A percentile compares a stretch with the other conserved stretches of the same genome.
phyloP scores from a whole-genome alignment of 30 jellyfish, hydroid and myxozoan genomes.

The Sanderia malayensis region DNA sequence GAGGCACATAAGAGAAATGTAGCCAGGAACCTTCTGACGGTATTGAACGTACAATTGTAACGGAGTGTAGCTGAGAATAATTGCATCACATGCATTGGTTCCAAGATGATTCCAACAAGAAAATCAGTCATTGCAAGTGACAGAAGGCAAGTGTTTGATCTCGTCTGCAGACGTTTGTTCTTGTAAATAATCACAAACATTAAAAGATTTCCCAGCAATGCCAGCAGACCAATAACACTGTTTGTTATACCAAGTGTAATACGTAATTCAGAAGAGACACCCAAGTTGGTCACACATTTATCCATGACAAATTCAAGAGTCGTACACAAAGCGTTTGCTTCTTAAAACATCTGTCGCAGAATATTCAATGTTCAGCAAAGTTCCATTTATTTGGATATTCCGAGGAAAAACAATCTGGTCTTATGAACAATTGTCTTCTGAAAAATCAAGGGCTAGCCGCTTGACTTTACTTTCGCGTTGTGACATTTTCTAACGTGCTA shows the following conservation, averaged over 20 bases:
- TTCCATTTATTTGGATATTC: too few relatives aligned
- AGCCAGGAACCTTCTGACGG: conserved; percentile 22
- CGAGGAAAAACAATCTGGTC: too few relatives aligned
- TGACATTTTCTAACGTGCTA: too few relatives aligned
- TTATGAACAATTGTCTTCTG: too few relatives aligned
- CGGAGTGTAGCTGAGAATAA: neutral
- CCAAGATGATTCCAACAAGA: conserved; percentile 39
- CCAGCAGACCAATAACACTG: conserved; percentile 1
- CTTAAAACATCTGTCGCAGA: too few relatives aligned
- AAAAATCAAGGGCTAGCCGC: too few relatives aligned
- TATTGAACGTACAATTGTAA: conserved; percentile 24
- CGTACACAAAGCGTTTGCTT: too few relatives aligned
- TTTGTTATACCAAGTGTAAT: conserved; percentile 39
- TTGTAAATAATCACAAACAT: conserved; percentile 7
- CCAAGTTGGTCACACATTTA: too few relatives aligned
- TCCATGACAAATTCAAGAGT: too few relatives aligned
- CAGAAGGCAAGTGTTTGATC: conserved; percentile 14
- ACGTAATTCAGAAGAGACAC: too few relatives aligned
- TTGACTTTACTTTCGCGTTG: too few relatives aligned
- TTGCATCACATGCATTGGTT: conserved; percentile 36
- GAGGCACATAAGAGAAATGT: conserved; percentile 52
- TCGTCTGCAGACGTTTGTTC: conserved; percentile 17
- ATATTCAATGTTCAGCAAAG: too few relatives aligned
- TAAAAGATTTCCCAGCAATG: conserved; percentile 14
- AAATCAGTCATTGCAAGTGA: conserved; percentile 66